These are phyloP conservation scores for Parnassius glacialis DNA, from an alignment of 2,888 invertebrate species.

Conservation along the genomic window DNA sequence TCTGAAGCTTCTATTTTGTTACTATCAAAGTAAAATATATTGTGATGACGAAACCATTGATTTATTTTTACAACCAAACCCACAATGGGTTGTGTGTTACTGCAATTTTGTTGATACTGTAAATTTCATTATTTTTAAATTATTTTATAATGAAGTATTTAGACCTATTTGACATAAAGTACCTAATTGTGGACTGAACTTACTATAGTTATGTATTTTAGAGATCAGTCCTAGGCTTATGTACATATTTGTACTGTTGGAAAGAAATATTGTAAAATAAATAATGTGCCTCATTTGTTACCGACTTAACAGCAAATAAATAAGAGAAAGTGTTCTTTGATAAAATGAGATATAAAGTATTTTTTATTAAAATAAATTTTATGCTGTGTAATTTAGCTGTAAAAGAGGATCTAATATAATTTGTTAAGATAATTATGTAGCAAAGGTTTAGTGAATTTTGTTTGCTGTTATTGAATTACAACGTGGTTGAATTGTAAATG, in stretches of 20 bases:
- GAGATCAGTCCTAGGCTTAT: slow-evolving; percentile 34
- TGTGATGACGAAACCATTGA: slow-evolving; percentile 78
- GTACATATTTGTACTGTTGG: slow-evolving; percentile 39
- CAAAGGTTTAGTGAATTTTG: slow-evolving; percentile 51
- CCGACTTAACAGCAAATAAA: slow-evolving; percentile 63
- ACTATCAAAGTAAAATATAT: slow-evolving; percentile 40
- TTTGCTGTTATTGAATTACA: slow-evolving; percentile 42
- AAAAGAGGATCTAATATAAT: slow-evolving; percentile 77
- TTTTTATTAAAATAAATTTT: slow-evolving; percentile 71
- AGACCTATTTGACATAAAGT: slow-evolving; percentile 10
- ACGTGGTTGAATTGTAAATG: not conserved
- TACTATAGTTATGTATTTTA: slow-evolving; percentile 27
- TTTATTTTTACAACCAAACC: slow-evolving; percentile 55
- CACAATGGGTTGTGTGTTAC: slow-evolving; percentile 59
- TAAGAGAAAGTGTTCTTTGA: slow-evolving; percentile 73
- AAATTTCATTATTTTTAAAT: slow-evolving; percentile 35
- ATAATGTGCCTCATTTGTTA: slow-evolving; percentile 78
- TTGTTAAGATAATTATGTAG: slow-evolving; percentile 72
- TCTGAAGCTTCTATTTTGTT: slow-evolving; percentile 12
- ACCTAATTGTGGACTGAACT: slow-evolving; percentile 47
- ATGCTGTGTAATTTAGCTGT: slow-evolving; percentile 75
- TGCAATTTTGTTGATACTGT: slow-evolving; percentile 61
- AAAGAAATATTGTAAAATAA: slow-evolving; percentile 33
- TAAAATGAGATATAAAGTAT: slow-evolving; percentile 76
- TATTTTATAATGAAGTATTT: slow-evolving; percentile 27